Evolutionary conservation across 2,888 invertebrate genomes (phyloP).

Genomic region (Eupithecia centaureata): DNA sequence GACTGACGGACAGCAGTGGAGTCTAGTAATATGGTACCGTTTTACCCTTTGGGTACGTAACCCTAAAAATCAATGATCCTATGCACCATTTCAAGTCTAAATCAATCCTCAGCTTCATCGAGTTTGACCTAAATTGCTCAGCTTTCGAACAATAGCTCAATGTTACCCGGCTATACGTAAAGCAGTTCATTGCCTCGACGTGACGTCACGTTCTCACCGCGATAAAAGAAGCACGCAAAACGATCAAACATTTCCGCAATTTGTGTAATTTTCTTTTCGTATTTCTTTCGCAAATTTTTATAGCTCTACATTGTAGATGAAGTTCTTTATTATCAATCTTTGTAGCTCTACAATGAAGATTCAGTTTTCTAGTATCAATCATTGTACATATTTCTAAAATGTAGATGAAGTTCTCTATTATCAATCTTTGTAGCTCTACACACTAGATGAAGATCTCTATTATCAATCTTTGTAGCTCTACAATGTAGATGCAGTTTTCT

Average conservation of each 20-base stretch:
- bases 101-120: slow-evolving; percentile 17
- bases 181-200: slow-evolving; percentile 26
- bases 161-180: slow-evolving; percentile 9
- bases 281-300: slow-evolving; percentile 8
- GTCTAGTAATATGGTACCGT: too few relatives aligned
- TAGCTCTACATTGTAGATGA: not conserved
- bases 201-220: slow-evolving; percentile 2
- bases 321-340: not conserved
- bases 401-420: not conserved
- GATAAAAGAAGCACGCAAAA: slow-evolving; percentile 7
- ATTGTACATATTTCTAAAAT: too few relatives aligned
- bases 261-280: slow-evolving; percentile 5
- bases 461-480: not conserved
- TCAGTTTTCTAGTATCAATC: too few relatives aligned
- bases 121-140: slow-evolving; percentile 29
- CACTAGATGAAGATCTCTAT: too few relatives aligned
- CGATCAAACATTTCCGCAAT: slow-evolving; percentile 5
- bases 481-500: not conserved
- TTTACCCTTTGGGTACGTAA: too few relatives aligned
- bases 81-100: not conserved
- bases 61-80: not conserved
- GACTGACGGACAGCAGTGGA: too few relatives aligned
- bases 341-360: too few relatives aligned
- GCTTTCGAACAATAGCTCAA: slow-evolving; percentile 33
- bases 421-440: too few relatives aligned